These are phyloP conservation scores for Tursiops truncatus DNA, from an alignment of 2,113 vertebrate species.

Conservation along the genomic window DNA sequence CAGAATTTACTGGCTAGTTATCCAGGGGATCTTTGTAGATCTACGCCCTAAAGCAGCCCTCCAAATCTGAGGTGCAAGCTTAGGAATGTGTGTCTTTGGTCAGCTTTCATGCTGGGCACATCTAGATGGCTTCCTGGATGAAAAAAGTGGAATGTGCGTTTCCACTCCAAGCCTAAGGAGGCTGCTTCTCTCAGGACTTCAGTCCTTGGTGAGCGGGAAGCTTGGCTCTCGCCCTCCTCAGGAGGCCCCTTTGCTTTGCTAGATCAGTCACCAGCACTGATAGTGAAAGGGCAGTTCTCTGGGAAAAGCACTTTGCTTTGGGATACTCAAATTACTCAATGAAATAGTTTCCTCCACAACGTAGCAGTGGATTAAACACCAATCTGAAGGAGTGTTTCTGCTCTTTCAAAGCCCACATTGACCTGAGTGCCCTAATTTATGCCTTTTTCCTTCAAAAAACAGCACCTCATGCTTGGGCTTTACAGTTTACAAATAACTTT, in stretches of 20 bases:
- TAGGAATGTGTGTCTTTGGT: neutral
- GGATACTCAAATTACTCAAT: neutral
- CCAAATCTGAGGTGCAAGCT: neutral
- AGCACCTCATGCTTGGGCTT: neutral
- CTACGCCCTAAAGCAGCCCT: neutral
- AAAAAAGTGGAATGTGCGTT: neutral
- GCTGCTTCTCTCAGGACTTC: neutral
- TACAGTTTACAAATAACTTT: constrained; percentile 17
- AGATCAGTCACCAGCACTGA: neutral
- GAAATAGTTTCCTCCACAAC: neutral
- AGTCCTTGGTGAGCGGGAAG: neutral
- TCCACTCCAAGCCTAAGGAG: neutral
- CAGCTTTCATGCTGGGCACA: neutral
- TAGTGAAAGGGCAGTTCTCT: neutral
- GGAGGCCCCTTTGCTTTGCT: neutral
- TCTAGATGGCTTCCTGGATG: neutral
- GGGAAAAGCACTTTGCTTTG: neutral
- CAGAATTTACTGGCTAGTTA: neutral
- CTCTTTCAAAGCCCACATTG: neutral
- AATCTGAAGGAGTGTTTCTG: neutral
- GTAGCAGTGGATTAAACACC: neutral
- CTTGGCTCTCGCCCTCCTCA: neutral
- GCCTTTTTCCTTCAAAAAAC: neutral
- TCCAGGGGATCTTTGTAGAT: neutral
- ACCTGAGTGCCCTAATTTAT: neutral